Evolutionary conservation across 2,797 vertebrate genomes (phyloP).

Genomic region (Otolemur crassicaudatus): DNA sequence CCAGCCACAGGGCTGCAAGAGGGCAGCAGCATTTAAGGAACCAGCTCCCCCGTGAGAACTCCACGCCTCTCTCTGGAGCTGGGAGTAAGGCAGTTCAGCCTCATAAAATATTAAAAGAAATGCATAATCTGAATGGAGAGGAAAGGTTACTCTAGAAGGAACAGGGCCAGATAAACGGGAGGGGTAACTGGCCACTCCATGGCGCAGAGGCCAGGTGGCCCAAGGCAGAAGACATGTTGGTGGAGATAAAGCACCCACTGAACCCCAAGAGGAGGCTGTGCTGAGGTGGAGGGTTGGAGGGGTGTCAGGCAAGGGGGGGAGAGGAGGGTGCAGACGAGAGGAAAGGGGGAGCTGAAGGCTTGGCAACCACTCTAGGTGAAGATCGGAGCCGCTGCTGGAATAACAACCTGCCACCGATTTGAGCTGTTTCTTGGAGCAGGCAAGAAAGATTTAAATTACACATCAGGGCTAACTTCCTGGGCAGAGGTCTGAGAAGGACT

Average conservation of each 20-base stretch:
- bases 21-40: conserved; percentile 74
- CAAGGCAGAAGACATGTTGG: neutral
- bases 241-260: neutral
- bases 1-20: conserved; percentile 64
- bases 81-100: conserved; percentile 64
- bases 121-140: conserved; percentile 66
- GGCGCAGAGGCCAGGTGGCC: accelerated
- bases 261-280: neutral
- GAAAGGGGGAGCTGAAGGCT: neutral
- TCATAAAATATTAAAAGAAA: conserved; percentile 85
- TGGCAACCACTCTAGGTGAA: neutral
- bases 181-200: neutral
- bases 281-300: neutral
- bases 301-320: neutral
- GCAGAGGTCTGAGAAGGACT: neutral
- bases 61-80: conserved; percentile 69
- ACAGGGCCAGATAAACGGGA: conserved; percentile 58
- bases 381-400: neutral
- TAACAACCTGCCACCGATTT: neutral
- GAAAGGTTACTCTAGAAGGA: conserved; percentile 39
- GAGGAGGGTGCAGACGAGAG: neutral
- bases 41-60: conserved; percentile 68
- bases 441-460: neutral
- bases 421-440: neutral
- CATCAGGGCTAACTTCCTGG: neutral